These are phyloP conservation scores for Taenioides sp. DNA, from an alignment of 2,797 vertebrate species.

Conservation along the genomic window DNA sequence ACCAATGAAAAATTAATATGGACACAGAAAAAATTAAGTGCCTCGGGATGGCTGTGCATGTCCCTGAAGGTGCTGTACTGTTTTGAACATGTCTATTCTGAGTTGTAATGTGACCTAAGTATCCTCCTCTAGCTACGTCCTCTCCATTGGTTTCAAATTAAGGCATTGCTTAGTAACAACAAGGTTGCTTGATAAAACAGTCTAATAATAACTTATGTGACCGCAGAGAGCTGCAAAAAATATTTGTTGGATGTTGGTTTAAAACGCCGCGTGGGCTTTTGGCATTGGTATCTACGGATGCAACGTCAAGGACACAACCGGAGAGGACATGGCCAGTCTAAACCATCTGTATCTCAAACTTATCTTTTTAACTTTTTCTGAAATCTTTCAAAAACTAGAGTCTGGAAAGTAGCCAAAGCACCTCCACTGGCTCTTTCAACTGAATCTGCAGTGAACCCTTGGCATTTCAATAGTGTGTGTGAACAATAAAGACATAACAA, in stretches of 20 bases:
- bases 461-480: slow-evolving; percentile 34
- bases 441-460: slow-evolving; percentile 47
- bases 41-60: slow-evolving; percentile 78
- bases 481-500: slow-evolving; percentile 58
- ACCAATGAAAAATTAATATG: slow-evolving; percentile 89
- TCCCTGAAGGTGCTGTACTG: slow-evolving; percentile 80
- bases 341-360: slow-evolving; percentile 65
- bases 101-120: slow-evolving; percentile 82
- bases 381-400: slow-evolving; percentile 33
- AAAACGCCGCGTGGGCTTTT: slow-evolving; percentile 61
- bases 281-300: slow-evolving; percentile 50
- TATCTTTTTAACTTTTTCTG: slow-evolving; percentile 50
- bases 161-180: slow-evolving; percentile 36
- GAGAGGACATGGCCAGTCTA: slow-evolving; percentile 56
- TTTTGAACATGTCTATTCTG: slow-evolving; percentile 75
- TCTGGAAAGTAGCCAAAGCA: slow-evolving; percentile 48
- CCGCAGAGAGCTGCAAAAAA: neutral
- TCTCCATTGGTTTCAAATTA: slow-evolving; percentile 58
- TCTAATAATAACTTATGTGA: slow-evolving; percentile 18
- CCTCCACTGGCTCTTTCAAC: slow-evolving; percentile 35
- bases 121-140: slow-evolving; percentile 59
- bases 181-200: slow-evolving; percentile 3
- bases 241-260: slow-evolving; percentile 48
- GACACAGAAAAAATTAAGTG: slow-evolving; percentile 83
- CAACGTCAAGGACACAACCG: slow-evolving; percentile 69